Conservation (phyloP, 2,797 vertebrate species). For the Epinephelus coioides region DNA sequence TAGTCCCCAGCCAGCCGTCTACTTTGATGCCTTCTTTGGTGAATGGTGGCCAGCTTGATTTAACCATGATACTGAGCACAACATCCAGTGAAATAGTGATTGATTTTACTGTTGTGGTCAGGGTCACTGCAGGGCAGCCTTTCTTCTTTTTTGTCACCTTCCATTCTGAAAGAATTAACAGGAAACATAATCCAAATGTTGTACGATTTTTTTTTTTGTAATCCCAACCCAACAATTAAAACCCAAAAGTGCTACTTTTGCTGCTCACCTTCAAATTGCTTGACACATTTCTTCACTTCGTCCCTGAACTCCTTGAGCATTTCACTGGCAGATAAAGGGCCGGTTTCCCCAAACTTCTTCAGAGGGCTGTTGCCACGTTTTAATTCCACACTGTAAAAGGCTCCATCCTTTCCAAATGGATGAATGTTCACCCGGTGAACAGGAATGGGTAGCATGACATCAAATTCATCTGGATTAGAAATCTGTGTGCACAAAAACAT, state of each 20-base stretch:
- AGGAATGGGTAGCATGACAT: constrained; percentile 88
- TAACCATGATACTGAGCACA: constrained; percentile 85
- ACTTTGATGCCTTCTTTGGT: constrained; percentile 83
- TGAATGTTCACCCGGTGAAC: constrained; percentile 76
- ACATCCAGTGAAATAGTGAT: constrained; percentile 88
- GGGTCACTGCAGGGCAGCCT: constrained; percentile 90
- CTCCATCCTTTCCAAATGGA: constrained; percentile 73
- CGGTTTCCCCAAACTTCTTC: constrained; percentile 72
- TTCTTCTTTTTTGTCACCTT: constrained; percentile 74
- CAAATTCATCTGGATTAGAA: constrained; percentile 91
- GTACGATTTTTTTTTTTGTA: no score
- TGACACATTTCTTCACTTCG: constrained; percentile 82
- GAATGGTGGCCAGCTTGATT: constrained; percentile 81
- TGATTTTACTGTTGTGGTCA: constrained; percentile 33
- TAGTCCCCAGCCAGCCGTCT: constrained; percentile 87
- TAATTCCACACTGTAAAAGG: constrained; percentile 84
- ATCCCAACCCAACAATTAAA: not conserved
- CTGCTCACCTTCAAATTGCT: constrained; percentile 73
- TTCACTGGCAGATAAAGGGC: constrained; percentile 81
- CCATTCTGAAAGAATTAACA: constrained; percentile 62
- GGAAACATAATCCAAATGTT: not conserved
- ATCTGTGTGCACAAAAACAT: constrained; percentile 81
- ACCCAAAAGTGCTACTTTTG: not conserved
- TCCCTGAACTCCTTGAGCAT: constrained; percentile 87
- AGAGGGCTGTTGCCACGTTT: constrained; percentile 81